Evolutionary conservation across 2,888 invertebrate species (phyloP).

Genomic region (Hyalella azteca): DNA sequence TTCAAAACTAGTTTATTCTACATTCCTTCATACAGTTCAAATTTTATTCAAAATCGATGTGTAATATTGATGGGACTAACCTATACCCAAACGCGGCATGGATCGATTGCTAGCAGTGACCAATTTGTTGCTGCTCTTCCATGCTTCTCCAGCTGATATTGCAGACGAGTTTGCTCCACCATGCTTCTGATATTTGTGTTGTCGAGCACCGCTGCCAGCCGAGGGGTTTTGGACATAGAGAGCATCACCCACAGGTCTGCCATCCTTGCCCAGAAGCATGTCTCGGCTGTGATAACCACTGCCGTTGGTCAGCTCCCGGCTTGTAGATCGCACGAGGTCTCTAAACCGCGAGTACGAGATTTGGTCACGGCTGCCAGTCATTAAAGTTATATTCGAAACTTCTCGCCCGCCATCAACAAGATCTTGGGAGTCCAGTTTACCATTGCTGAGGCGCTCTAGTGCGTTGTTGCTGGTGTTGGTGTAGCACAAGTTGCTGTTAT

Average conservation of each 20-base stretch:
- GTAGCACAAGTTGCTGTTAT: background rate
- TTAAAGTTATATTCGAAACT: background rate
- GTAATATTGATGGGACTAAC: no score
- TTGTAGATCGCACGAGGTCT: conserved; percentile 21
- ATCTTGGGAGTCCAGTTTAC: background rate
- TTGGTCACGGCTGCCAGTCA: conserved; percentile 78
- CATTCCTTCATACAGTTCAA: no score
- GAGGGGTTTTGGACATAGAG: conserved; percentile 51
- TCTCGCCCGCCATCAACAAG: background rate
- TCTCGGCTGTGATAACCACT: conserved; percentile 33
- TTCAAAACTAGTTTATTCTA: no score
- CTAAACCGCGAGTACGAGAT: conserved; percentile 71
- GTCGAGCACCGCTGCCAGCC: background rate
- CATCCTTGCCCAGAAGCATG: conserved; percentile 41
- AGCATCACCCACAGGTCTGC: conserved; percentile 40
- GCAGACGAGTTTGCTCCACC: background rate
- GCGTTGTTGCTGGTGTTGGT: conserved; percentile 21
- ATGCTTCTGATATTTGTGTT: conserved; percentile 52
- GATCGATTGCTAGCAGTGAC: conserved; percentile 70
- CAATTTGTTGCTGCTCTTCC: conserved; percentile 75
- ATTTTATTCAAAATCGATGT: no score
- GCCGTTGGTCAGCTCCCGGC: conserved; percentile 19
- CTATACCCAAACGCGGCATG: conserved; percentile 78
- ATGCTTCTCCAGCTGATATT: conserved; percentile 41
- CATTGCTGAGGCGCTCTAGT: background rate